Conservation (phyloP, 2,888 invertebrate genomes). For the Neoaliturus tenellus region DNA sequence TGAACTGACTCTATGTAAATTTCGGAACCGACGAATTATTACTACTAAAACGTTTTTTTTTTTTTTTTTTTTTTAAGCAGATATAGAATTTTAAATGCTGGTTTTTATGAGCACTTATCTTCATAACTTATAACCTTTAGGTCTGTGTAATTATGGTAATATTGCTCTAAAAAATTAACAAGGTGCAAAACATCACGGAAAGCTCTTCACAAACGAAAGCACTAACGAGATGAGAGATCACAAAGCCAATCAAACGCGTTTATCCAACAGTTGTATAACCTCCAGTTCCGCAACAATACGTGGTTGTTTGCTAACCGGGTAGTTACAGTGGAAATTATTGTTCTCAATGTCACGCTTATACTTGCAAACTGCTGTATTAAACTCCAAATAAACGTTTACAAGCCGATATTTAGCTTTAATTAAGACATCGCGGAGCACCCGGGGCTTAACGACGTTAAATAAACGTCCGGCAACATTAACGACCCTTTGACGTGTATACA, state of each 20-base stretch:
- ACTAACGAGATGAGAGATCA: no score
- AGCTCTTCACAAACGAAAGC: no score
- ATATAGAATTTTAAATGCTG: no score
- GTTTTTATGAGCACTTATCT: no score
- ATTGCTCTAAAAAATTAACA: no score
- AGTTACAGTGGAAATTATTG: background rate
- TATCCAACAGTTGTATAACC: background rate
- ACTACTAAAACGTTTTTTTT: no score
- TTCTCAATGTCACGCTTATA: conserved; percentile 16
- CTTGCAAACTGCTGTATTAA: conserved; percentile 22
- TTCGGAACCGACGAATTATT: no score
- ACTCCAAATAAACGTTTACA: conserved; percentile 19
- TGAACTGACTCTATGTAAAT: conserved; percentile 14
- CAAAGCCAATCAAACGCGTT: no score
- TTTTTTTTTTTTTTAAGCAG: no score
- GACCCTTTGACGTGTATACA: conserved; percentile 15
- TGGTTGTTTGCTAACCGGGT: background rate
- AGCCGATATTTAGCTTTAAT: conserved; percentile 13
- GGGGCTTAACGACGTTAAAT: conserved; percentile 23
- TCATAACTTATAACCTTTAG: no score
- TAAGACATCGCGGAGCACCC: conserved; percentile 24
- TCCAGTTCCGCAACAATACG: background rate
- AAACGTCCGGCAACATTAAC: conserved; percentile 21
- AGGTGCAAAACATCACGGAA: no score
- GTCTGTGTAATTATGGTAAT: no score